Evolutionary conservation across 2,888 invertebrate species (phyloP).

Genomic region (Lagria hirta): DNA sequence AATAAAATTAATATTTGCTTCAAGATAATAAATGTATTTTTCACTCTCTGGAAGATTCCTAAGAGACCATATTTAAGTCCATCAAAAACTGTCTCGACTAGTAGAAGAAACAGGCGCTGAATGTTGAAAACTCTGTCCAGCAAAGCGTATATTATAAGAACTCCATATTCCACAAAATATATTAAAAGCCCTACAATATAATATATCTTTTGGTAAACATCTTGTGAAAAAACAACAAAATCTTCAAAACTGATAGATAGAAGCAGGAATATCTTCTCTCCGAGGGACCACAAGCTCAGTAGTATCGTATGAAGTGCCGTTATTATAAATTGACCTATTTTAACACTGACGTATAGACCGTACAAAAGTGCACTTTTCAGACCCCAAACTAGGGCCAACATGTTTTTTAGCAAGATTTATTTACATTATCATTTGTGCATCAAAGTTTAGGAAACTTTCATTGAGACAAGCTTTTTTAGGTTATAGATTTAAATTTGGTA

Average conservation of each 20-base stretch:
- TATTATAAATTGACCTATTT: conserved; percentile 39
- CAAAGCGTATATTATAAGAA: neutral
- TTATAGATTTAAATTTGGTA: too few relatives aligned
- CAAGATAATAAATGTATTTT: conserved; percentile 29
- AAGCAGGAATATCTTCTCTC: conserved; percentile 21
- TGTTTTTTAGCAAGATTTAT: too few relatives aligned
- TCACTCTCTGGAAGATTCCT: conserved; percentile 14
- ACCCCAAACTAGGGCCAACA: too few relatives aligned
- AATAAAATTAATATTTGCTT: conserved; percentile 40
- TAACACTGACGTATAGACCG: conserved; percentile 34
- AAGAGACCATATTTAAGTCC: neutral
- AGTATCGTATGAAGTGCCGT: conserved; percentile 20
- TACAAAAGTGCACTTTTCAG: conserved; percentile 23
- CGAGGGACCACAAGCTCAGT: conserved; percentile 13
- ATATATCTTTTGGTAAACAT: conserved; percentile 28
- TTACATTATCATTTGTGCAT: too few relatives aligned
- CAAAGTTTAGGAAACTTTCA: too few relatives aligned
- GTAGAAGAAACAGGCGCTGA: neutral
- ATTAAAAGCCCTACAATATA: neutral
- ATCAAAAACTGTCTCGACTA: neutral
- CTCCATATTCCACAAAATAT: conserved; percentile 2
- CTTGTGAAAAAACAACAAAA: conserved; percentile 37
- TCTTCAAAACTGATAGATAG: conserved; percentile 38
- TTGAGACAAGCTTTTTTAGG: too few relatives aligned
- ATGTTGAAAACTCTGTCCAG: neutral